Evolutionary conservation across 2,113 vertebrate genomes (phyloP).

Genomic region (Sinocyclocheilus anophthalmus): DNA sequence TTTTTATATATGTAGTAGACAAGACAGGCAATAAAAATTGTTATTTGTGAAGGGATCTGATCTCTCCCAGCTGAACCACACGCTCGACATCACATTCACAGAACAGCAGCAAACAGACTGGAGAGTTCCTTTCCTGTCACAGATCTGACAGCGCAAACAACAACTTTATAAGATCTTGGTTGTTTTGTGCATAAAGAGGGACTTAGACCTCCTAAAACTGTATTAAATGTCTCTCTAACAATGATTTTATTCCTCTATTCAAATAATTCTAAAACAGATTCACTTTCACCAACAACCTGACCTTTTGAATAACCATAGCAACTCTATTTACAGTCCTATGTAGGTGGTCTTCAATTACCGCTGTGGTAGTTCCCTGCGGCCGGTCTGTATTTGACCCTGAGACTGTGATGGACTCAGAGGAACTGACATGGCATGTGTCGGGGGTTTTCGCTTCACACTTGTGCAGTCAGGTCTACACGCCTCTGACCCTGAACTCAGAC

Average conservation of each 20-base stretch:
- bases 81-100: background rate
- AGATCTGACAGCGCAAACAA: background rate
- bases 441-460: slow-evolving; percentile 22
- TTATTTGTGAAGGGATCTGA: slow-evolving; percentile 6
- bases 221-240: background rate
- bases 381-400: slow-evolving; percentile 32
- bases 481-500: slow-evolving; percentile 31
- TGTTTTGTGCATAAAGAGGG: background rate
- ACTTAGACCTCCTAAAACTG: background rate
- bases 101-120: background rate
- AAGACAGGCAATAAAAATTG: slow-evolving; percentile 21
- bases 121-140: background rate
- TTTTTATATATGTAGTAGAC: background rate
- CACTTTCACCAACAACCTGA: background rate
- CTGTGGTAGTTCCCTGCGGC: background rate
- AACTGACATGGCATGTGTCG: slow-evolving; percentile 25
- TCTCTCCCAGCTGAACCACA: slow-evolving; percentile 21
- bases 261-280: slow-evolving; percentile 2
- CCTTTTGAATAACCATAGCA: slow-evolving; percentile 6
- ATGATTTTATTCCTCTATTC: background rate
- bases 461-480: slow-evolving; percentile 26
- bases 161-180: slow-evolving; percentile 13
- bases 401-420: slow-evolving; percentile 1
- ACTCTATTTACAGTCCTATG: background rate
- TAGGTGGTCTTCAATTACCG: slow-evolving; percentile 9